These are phyloP conservation scores for Harmothoe impar DNA, from an alignment of 2,888 invertebrate genomes.

Conservation along the genomic window DNA sequence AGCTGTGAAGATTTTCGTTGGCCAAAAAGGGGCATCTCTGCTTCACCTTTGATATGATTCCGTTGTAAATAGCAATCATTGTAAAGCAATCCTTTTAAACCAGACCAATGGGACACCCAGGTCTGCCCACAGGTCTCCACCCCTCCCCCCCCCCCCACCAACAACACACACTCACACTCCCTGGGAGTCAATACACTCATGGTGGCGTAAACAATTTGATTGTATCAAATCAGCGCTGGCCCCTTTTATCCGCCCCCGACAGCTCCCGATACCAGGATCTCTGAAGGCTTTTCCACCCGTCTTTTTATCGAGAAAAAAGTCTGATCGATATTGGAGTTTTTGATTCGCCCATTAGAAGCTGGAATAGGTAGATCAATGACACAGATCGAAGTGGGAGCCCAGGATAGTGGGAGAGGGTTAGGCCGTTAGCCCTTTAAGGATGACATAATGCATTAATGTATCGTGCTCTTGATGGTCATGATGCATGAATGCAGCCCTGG, in stretches of 20 bases:
- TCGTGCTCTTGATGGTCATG: no score
- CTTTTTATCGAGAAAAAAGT: background rate
- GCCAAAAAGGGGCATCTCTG: no score
- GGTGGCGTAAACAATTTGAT: background rate
- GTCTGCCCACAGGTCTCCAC: no score
- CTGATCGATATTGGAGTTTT: background rate
- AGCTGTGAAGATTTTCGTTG: no score
- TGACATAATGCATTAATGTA: no score
- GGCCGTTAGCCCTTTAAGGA: no score
- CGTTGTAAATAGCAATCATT: no score
- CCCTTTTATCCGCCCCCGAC: background rate
- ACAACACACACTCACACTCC: background rate
- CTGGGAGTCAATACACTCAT: background rate
- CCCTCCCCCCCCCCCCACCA: no score
- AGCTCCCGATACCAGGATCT: background rate
- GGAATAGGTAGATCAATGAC: background rate
- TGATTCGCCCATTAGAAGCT: background rate
- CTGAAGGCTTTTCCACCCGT: background rate
- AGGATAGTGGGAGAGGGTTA: background rate
- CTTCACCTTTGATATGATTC: no score
- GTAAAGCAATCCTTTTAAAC: no score
- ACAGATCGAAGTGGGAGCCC: conserved; percentile 17
- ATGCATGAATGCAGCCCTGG: no score
- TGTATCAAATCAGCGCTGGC: background rate
- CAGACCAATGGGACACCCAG: no score